Percentiles rank a stretch among this genome's conserved stretches.
Evolutionary conservation across 2,113 vertebrate genomes (phyloP).

Genomic region (Chlorodrepanis virens): DNA sequence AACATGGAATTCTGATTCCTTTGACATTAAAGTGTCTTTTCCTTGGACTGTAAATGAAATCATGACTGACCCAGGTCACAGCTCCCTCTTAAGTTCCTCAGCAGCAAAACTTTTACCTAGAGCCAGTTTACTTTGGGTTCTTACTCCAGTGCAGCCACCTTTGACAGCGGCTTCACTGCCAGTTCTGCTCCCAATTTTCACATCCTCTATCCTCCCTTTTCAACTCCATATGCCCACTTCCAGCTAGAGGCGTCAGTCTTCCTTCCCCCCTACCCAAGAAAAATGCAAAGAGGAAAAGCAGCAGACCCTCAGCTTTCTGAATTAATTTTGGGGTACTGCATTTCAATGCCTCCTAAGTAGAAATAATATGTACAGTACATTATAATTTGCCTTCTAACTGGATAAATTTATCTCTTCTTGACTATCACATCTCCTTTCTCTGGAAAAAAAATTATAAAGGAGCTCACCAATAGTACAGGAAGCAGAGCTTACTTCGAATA

Average conservation of each 20-base stretch:
- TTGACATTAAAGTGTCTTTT: fast-evolving
- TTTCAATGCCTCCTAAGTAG: neutral
- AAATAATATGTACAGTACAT: neutral
- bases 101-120: neutral
- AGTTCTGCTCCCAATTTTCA: neutral
- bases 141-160: neutral
- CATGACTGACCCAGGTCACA: neutral
- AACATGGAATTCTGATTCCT: neutral
- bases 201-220: neutral
- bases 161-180: neutral
- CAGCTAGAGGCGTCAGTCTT: neutral
- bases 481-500: neutral
- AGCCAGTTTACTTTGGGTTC: neutral
- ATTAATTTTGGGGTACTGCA: neutral
- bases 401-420: neutral
- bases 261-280: neutral
- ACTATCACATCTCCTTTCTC: neutral
- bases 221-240: neutral
- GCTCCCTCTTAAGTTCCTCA: neutral
- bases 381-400: neutral
- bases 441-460: neutral
- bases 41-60: neutral
- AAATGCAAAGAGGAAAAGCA: neutral
- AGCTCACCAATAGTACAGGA: neutral
- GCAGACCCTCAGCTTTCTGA: neutral